These are phyloP conservation scores for Psittacara wagleri DNA, from an alignment of 2,113 vertebrate species.

Conservation along the genomic window DNA sequence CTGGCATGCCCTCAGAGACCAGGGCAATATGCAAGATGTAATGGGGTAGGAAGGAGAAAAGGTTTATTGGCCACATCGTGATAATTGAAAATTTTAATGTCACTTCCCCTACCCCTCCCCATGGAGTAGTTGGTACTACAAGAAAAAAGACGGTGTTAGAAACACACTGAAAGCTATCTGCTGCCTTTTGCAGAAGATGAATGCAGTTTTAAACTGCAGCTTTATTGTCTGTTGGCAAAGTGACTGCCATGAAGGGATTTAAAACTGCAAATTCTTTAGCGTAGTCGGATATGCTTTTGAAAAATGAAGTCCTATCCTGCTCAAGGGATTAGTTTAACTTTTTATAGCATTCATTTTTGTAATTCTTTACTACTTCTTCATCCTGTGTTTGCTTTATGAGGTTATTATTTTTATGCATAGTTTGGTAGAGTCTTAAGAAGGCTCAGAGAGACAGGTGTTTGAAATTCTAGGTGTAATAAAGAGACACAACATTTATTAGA, in stretches of 20 bases:
- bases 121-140: neutral
- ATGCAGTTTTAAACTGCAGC: slow-evolving; percentile 41
- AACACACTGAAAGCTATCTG: slow-evolving; percentile 22
- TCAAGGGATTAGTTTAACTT: slow-evolving; percentile 55
- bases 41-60: neutral
- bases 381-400: slow-evolving; percentile 53
- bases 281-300: neutral
- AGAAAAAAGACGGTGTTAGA: neutral
- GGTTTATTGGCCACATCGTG: neutral
- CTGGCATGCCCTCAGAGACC: neutral
- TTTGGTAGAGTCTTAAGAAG: slow-evolving; percentile 9
- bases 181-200: slow-evolving; percentile 34
- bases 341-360: slow-evolving; percentile 61
- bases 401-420: slow-evolving; percentile 54
- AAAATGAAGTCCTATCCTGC: slow-evolving; percentile 9
- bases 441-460: slow-evolving; percentile 46
- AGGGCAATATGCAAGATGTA: neutral
- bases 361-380: slow-evolving; percentile 45
- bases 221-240: slow-evolving; percentile 58
- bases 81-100: neutral
- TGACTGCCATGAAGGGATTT: slow-evolving; percentile 48
- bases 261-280: slow-evolving; percentile 20
- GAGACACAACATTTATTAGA: slow-evolving; percentile 17
- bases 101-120: accelerated
- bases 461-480: slow-evolving; percentile 40